These are phyloP conservation scores for Drosophila busckii DNA, from an alignment of 1,140 invertebrate genomes.

Conservation along the genomic window DNA sequence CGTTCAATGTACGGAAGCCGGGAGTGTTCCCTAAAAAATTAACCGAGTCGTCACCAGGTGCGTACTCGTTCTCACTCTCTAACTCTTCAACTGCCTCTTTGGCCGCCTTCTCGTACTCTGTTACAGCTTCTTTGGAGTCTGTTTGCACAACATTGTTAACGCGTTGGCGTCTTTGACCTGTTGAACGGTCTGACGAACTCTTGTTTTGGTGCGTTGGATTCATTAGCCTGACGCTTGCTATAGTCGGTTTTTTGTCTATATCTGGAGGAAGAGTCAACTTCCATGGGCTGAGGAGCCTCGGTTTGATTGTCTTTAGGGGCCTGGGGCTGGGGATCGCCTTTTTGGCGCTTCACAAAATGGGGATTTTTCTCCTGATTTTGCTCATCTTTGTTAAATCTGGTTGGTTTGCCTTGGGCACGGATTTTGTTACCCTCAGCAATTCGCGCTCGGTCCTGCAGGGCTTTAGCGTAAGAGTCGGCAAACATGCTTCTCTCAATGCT, in stretches of 20 bases:
- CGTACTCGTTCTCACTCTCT: constrained; percentile 2
- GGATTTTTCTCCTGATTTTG: constrained; percentile 6
- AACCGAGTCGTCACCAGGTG: background rate
- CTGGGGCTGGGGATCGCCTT: background rate
- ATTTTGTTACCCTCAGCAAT: background rate
- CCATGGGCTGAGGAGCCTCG: constrained; percentile 6
- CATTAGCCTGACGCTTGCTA: background rate
- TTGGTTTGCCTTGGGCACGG: constrained; percentile 3
- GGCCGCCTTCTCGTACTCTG: constrained; percentile 2
- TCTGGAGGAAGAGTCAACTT: constrained; percentile 2
- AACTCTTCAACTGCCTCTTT: constrained; percentile 12
- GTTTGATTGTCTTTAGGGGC: background rate
- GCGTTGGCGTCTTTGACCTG: background rate
- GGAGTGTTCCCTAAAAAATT: constrained; percentile 31
- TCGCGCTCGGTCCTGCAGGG: constrained; percentile 1
- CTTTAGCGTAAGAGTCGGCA: constrained; percentile 4
- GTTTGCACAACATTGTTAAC: constrained; percentile 14
- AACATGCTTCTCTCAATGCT: constrained; percentile 3
- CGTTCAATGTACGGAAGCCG: constrained; percentile 18
- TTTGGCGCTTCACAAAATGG: background rate
- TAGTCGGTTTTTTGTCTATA: constrained; percentile 1
- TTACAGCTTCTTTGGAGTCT: background rate
- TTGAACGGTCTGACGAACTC: constrained; percentile 6
- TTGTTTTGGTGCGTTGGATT: background rate
- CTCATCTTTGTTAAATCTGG: constrained; percentile 1